phyloP scores from a whole-genome alignment of 2,797 vertebrate genomes.

The Benthosema pterotum region DNA sequence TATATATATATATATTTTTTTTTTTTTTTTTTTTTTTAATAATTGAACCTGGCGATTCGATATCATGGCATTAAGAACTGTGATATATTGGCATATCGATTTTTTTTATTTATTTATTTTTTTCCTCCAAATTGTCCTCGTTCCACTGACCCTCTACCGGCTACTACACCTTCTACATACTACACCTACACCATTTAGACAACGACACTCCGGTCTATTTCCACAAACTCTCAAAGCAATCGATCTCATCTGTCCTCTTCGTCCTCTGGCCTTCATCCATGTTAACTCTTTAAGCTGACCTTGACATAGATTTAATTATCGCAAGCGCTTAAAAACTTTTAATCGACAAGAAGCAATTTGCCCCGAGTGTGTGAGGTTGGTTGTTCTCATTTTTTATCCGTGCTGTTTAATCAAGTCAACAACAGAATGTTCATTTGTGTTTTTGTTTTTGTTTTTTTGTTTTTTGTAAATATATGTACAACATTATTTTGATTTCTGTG shows the following conservation, averaged over 20 bases:
- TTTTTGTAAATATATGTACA: conserved; percentile 75
- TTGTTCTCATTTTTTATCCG: conserved; percentile 63
- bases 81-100: no score
- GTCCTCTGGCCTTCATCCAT: conserved; percentile 20
- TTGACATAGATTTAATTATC: conserved; percentile 49
- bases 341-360: conserved; percentile 55
- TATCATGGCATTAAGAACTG: no score
- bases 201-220: conserved; percentile 44
- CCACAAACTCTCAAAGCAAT: conserved; percentile 44
- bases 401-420: conserved; percentile 61
- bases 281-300: conserved; percentile 62
- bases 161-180: conserved; percentile 33
- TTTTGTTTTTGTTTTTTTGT: conserved; percentile 53
- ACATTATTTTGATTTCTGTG: conserved; percentile 64
- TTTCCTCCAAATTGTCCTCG: conserved; percentile 66
- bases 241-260: conserved; percentile 36
- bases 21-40: no score
- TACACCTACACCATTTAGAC: conserved; percentile 46
- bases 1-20: no score
- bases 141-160: conserved; percentile 55
- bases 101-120: no score
- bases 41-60: no score
- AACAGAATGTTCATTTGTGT: conserved; percentile 60
- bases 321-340: conserved; percentile 62
- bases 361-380: conserved; percentile 43